Evolutionary conservation across 2,797 vertebrate genomes (phyloP).

Genomic region (Poecilia velifera): DNA sequence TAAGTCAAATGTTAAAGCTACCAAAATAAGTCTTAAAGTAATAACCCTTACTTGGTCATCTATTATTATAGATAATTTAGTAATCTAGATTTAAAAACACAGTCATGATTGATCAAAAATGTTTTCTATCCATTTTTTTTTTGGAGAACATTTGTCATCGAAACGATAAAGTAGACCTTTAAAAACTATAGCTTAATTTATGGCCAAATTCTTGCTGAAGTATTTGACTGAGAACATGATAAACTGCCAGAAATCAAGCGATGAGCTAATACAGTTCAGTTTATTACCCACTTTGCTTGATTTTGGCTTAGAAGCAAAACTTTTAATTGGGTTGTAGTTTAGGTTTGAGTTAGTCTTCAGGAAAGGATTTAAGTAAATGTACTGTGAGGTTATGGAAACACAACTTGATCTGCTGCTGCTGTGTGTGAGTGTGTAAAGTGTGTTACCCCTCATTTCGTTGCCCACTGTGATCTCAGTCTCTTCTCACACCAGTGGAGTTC

Average conservation of each 20-base stretch:
- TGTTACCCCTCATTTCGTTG: constrained; percentile 30
- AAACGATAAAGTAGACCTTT: background rate
- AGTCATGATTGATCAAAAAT: background rate
- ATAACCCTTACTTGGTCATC: background rate
- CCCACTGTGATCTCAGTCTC: constrained; percentile 65
- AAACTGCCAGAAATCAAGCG: constrained; percentile 20
- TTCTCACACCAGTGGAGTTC: constrained; percentile 23
- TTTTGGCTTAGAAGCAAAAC: background rate
- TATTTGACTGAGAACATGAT: constrained; percentile 1
- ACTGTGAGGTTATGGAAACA: constrained; percentile 15
- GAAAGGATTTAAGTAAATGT: constrained; percentile 8
- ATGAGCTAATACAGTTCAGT: constrained; percentile 29
- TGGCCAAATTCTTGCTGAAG: background rate
- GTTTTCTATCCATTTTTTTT: background rate
- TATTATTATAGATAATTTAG: background rate
- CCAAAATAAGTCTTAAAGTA: background rate
- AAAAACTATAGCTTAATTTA: background rate
- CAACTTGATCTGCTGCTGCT: background rate
- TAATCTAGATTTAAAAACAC: background rate
- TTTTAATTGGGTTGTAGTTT: background rate
- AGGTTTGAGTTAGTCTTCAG: background rate
- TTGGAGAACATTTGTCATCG: background rate
- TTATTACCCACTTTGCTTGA: background rate
- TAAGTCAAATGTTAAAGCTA: background rate
- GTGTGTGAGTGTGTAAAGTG: constrained; percentile 30